phyloP scores from a whole-genome alignment of 2,888 invertebrate genomes.

The Apamea monoglypha region DNA sequence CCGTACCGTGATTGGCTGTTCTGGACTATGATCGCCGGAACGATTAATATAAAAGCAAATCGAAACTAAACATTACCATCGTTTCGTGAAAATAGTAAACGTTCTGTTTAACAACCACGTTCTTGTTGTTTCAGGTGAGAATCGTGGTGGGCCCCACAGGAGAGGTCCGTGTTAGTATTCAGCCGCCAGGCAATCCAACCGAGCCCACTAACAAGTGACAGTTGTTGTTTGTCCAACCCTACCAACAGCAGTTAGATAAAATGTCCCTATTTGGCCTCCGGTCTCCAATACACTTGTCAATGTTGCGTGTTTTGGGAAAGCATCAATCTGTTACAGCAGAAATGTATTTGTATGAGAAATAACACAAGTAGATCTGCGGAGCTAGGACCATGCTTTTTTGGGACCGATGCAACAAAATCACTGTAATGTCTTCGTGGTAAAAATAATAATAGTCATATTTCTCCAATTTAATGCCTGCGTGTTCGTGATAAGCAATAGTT shows the following conservation, averaged over 20 bases:
- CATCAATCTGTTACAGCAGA: constrained; percentile 3
- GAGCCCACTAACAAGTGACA: constrained; percentile 64
- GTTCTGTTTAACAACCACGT: background rate
- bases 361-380: constrained; percentile 29
- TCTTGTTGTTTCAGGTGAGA: constrained; percentile 78
- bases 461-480: constrained; percentile 13
- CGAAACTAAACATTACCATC: background rate
- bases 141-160: constrained; percentile 84
- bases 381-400: constrained; percentile 33
- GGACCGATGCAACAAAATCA: constrained; percentile 58
- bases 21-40: too few species aligned
- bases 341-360: constrained; percentile 6
- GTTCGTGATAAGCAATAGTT: constrained; percentile 13
- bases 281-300: constrained; percentile 43
- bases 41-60: background rate
- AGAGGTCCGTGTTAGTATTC: constrained; percentile 81
- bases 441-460: constrained; percentile 32
- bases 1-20: background rate
- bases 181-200: constrained; percentile 71
- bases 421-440: constrained; percentile 56
- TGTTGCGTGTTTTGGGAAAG: constrained; percentile 20
- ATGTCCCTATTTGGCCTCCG: constrained; percentile 37
- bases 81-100: background rate
- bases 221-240: constrained; percentile 39
- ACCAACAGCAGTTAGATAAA: constrained; percentile 29